Evolutionary conservation across 2,797 vertebrate species (phyloP), one percentile per base, ranked within the genome.

Genomic region (Percopsis omiscomaycus): DNA sequence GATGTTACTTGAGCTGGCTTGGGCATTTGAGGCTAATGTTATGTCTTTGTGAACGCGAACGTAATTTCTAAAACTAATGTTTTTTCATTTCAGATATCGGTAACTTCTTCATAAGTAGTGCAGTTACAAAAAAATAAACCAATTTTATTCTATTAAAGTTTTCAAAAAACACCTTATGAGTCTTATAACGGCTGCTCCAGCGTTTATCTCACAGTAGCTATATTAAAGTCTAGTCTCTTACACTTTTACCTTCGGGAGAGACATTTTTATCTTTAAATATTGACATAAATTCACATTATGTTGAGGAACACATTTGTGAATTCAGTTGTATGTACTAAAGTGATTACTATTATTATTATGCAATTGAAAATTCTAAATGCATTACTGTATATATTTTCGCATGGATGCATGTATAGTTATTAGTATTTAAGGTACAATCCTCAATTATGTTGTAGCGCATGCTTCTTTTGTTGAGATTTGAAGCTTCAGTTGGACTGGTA

Each of bases 191-290:
- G 32, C 29, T n/a, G 27, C 53, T n/a, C 12, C 9, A 29, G 27
- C 3, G 9, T 54, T 57, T 51, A 63, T 66, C 22, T 75, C 61
- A 37, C 30, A 6, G 64, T 60, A 30, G 59, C 12, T 37, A 14
- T 13, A 55, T 55, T 63, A 42, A 66, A 52, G 66, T 64, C 53
- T 61, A 29, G 3, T 12, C 69, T 71, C 70, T 32, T 9, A 11
- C 15, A 8, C 4, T 22, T 58, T 46, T 5, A 45, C 4, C 37
- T 45, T 27, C 30, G 15, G 55, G 63, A 68, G 66, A 61, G 54
- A 45, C 45, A 54, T 69, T 72, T 75, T 74, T 77, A 15, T 79
- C 83, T 60, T 53, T 52, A 52, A 32, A 69, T 76, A 53, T 75
- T 83, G 69, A 62, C 63, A 74, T 59, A 73, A 59, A 12, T 73